Evolutionary conservation across 1,140 invertebrate genomes (phyloP).

Genomic region (Lanistes nyassanus): DNA sequence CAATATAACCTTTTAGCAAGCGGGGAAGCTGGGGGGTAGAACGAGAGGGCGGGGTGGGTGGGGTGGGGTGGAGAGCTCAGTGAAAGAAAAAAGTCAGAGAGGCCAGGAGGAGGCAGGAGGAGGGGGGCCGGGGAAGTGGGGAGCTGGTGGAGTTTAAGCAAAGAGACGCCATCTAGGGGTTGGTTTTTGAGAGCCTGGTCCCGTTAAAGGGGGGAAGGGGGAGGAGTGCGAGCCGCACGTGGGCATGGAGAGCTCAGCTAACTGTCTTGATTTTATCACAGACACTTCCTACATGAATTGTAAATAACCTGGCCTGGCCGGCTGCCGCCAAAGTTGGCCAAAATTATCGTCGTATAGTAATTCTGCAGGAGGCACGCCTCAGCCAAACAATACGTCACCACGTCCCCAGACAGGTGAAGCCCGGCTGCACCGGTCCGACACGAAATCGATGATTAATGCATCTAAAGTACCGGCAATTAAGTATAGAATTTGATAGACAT

Average conservation of each 20-base stretch:
- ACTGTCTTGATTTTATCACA: constrained; percentile 41
- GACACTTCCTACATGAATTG: constrained; percentile 41
- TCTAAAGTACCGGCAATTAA: constrained; percentile 53
- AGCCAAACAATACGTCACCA: constrained; percentile 43
- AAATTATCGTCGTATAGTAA: constrained; percentile 44
- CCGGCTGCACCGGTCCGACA: constrained; percentile 30
- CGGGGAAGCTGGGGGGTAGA: background rate
- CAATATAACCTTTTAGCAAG: constrained; percentile 13
- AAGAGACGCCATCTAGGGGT: background rate
- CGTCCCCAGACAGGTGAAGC: constrained; percentile 49
- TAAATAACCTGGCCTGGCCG: constrained; percentile 44
- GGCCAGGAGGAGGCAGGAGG: background rate
- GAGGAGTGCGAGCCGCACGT: constrained; percentile 10
- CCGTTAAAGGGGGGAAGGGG: background rate
- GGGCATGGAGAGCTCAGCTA: constrained; percentile 16
- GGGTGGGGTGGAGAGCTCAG: background rate
- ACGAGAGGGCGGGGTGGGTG: constrained; percentile 1
- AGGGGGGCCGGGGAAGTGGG: background rate
- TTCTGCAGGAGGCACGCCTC: constrained; percentile 45
- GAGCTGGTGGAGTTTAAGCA: background rate
- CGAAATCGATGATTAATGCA: constrained; percentile 49
- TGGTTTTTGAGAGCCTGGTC: background rate
- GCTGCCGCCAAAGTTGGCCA: constrained; percentile 37
- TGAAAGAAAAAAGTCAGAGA: constrained; percentile 4
- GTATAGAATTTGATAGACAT: constrained; percentile 59